phyloP scores from a whole-genome alignment of 2,888 invertebrate species.

The Scaptomyza caliginosa region DNA sequence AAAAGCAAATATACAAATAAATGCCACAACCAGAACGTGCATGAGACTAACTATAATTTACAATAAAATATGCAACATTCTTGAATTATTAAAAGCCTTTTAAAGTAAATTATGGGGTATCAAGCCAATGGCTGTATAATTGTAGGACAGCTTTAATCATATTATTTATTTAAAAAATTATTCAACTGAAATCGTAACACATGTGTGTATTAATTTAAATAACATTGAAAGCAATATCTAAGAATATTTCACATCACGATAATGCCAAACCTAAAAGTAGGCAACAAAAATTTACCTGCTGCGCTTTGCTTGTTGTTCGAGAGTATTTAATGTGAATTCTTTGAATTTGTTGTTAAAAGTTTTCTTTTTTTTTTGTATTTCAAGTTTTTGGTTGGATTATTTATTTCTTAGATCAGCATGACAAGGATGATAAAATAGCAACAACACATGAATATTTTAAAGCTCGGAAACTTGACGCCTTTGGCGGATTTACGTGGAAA shows the following conservation, averaged over 20 bases:
- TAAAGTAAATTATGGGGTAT: not conserved
- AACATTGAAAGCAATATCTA: not conserved
- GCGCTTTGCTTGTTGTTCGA: conserved; percentile 3
- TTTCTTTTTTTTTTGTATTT: conserved; percentile 1
- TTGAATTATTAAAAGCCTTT: not conserved
- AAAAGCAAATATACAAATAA: not conserved
- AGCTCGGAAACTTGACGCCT: conserved; percentile 56
- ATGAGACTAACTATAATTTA: not conserved
- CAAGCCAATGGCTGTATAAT: not conserved
- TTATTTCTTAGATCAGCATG: conserved; percentile 47
- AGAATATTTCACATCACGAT: not conserved
- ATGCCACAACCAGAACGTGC: not conserved
- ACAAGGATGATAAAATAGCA: conserved; percentile 71
- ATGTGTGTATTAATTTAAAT: not conserved
- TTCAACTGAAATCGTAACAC: not conserved
- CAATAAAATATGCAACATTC: not conserved
- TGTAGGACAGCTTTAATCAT: not conserved
- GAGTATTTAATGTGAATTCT: conserved; percentile 1
- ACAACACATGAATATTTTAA: conserved; percentile 70
- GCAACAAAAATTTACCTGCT: conserved; percentile 51
- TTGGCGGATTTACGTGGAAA: conserved; percentile 51
- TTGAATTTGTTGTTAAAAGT: not conserved
- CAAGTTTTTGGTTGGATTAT: not conserved
- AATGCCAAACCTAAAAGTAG: conserved; percentile 1
- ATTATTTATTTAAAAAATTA: not conserved